These are phyloP conservation scores for Danio tinwini DNA, from an alignment of 2,797 vertebrate genomes.

Conservation along the genomic window DNA sequence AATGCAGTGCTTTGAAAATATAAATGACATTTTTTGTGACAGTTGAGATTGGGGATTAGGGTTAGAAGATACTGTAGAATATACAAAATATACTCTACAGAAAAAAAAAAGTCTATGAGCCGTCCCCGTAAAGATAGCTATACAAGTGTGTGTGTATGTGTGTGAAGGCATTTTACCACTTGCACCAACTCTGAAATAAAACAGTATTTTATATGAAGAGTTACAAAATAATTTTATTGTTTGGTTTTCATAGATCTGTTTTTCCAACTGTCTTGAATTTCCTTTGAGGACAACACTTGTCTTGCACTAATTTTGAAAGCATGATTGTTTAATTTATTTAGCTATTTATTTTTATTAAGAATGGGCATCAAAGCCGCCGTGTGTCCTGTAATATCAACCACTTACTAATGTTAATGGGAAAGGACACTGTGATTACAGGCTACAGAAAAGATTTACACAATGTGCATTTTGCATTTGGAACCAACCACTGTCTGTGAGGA, in stretches of 20 bases:
- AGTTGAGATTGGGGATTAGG: too few relatives aligned
- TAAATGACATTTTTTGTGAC: too few relatives aligned
- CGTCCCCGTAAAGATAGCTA: too few relatives aligned
- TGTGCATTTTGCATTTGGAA: slow-evolving; percentile 9
- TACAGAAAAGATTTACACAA: slow-evolving; percentile 5
- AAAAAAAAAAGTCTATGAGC: too few relatives aligned
- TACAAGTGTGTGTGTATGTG: neutral
- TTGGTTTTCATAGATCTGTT: slow-evolving; percentile 3
- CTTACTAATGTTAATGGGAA: slow-evolving; percentile 13
- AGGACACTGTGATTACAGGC: neutral
- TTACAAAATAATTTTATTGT: slow-evolving; percentile 9
- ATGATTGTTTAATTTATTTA: slow-evolving; percentile 13
- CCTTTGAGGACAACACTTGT: neutral
- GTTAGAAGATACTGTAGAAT: too few relatives aligned
- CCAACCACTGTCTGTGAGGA: neutral
- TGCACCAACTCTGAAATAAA: slow-evolving; percentile 27
- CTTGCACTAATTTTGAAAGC: neutral
- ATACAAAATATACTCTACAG: too few relatives aligned
- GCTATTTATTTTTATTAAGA: slow-evolving; percentile 10
- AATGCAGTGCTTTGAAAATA: too few relatives aligned
- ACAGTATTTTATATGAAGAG: slow-evolving; percentile 14
- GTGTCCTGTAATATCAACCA: slow-evolving; percentile 3
- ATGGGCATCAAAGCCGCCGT: neutral
- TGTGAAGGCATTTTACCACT: slow-evolving; percentile 11
- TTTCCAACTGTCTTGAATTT: slow-evolving; percentile 17